Evolutionary conservation across 2,113 vertebrate species (phyloP).

Genomic region (Alces alces): DNA sequence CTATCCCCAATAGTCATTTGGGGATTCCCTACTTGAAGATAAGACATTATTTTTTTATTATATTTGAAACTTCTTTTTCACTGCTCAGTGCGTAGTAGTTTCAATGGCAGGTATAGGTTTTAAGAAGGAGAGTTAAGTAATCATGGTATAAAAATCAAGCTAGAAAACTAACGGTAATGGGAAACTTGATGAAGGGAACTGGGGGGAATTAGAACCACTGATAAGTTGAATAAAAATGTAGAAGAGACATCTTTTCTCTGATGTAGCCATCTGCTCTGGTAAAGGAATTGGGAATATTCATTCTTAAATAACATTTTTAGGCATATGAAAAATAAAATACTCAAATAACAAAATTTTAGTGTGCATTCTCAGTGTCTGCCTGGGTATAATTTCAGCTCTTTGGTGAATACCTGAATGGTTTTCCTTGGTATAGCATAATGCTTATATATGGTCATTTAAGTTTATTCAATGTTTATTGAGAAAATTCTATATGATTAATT

Average conservation of each 20-base stretch:
- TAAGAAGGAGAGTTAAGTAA: neutral
- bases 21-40: neutral
- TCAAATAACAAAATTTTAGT: neutral
- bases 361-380: neutral
- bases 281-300: neutral
- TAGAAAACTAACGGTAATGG: neutral
- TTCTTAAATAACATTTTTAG: neutral
- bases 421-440: neutral
- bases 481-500: neutral
- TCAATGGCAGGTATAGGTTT: neutral
- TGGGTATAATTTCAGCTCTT: neutral
- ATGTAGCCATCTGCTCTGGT: neutral
- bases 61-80: neutral
- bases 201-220: neutral
- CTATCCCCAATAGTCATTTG: fast-evolving
- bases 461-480: neutral
- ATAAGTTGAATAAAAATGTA: neutral
- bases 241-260: neutral
- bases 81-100: neutral
- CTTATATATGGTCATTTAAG: neutral
- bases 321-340: neutral
- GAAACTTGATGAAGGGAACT: neutral
- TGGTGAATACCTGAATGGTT: neutral
- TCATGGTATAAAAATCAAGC: neutral
- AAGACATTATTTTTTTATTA: neutral